A percentile compares a stretch with the other conserved stretches of the same genome.
Evolutionary conservation across 92 coral and sea anemone species (phyloP).

Genomic region (Phenganax stokvisi): DNA sequence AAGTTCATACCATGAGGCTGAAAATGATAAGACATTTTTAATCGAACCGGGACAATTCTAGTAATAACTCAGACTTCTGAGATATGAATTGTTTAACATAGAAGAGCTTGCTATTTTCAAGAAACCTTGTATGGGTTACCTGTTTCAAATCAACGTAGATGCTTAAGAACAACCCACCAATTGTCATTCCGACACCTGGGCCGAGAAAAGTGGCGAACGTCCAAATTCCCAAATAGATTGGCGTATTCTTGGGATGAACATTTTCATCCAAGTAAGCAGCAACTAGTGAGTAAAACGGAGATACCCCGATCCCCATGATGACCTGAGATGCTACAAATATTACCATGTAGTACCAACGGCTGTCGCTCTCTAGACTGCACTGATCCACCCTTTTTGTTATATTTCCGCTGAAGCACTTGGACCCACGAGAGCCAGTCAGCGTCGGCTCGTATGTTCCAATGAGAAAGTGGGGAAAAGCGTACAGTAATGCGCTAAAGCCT

Average conservation of each 20-base stretch:
- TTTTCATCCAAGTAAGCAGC: slow-evolving; percentile 86
- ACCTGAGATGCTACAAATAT: slow-evolving; percentile 56
- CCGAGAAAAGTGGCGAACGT: slow-evolving; percentile 55
- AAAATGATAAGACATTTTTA: background rate
- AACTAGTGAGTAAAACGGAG: slow-evolving; percentile 70
- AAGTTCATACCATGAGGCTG: slow-evolving; percentile 67
- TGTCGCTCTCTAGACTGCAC: slow-evolving; percentile 52
- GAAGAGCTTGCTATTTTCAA: too few relatives aligned
- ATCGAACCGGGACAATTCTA: too few relatives aligned
- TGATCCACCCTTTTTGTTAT: background rate
- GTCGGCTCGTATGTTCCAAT: slow-evolving; percentile 61
- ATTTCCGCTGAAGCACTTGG: background rate
- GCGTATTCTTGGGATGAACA: slow-evolving; percentile 73
- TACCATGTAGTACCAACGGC: slow-evolving; percentile 59
- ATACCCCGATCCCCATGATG: slow-evolving; percentile 67
- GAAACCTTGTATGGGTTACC: slow-evolving; percentile 32
- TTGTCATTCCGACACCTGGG: slow-evolving; percentile 63
- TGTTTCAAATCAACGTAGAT: slow-evolving; percentile 59
- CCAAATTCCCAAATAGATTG: slow-evolving; percentile 64
- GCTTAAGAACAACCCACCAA: slow-evolving; percentile 58
- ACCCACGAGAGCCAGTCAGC: background rate
- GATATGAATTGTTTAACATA: too few relatives aligned
- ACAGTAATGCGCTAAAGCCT: slow-evolving; percentile 65
- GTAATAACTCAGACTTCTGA: too few relatives aligned
- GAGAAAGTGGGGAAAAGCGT: slow-evolving; percentile 65